Evolutionary conservation across 2,797 vertebrate species (phyloP).

Genomic region (Halcyon leucocephala): DNA sequence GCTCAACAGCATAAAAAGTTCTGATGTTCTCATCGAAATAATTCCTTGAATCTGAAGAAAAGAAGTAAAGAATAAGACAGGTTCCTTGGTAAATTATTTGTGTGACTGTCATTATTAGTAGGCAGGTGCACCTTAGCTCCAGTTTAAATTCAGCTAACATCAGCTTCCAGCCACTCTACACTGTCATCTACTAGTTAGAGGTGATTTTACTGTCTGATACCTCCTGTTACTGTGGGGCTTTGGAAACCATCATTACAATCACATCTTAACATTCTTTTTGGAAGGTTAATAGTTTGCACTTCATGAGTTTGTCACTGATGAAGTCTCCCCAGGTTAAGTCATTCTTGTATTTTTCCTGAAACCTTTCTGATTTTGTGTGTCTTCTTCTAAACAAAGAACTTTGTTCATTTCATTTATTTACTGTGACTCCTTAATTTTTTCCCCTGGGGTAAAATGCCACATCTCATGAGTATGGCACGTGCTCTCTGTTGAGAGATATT

Average conservation of each 20-base stretch:
- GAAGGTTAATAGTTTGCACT: background rate
- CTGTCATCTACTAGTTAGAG: background rate
- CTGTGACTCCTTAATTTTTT: background rate
- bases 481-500: background rate
- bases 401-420: background rate
- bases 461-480: background rate
- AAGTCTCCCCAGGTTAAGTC: background rate
- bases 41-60: background rate
- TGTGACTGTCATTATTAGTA: background rate
- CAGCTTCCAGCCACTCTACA: background rate
- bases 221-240: background rate
- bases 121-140: background rate
- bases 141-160: background rate
- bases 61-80: background rate
- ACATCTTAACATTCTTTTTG: background rate
- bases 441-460: background rate
- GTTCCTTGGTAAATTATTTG: background rate
- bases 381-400: background rate
- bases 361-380: background rate
- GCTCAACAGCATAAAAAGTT: background rate
- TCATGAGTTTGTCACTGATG: background rate
- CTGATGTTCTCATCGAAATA: background rate
- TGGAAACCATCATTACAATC: background rate
- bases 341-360: background rate
- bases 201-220: background rate